Conservation (phyloP, 2,797 vertebrate genomes). For the Pogonophryne albipinna region DNA sequence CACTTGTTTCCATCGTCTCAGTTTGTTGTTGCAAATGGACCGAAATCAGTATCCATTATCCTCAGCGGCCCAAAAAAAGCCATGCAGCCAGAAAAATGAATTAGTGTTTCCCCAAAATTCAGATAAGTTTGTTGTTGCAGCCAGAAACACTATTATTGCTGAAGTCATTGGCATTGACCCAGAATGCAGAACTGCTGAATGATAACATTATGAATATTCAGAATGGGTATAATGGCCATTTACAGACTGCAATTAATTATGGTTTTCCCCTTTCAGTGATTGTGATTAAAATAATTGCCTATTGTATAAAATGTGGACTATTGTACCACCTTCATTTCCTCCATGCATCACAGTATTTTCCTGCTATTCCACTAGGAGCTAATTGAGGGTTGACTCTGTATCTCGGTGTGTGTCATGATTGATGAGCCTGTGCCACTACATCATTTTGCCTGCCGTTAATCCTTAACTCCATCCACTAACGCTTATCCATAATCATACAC, state of each 20-base stretch:
- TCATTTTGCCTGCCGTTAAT: slow-evolving; percentile 40
- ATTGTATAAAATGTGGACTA: neutral
- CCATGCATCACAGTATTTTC: neutral
- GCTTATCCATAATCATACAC: neutral
- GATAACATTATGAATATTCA: neutral
- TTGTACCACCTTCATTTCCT: neutral
- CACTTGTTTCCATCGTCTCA: neutral
- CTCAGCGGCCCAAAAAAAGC: neutral
- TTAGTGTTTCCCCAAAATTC: slow-evolving; percentile 11
- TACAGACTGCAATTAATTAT: slow-evolving; percentile 13
- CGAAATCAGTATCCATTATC: neutral
- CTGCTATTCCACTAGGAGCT: slow-evolving; percentile 5
- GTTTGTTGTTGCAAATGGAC: neutral
- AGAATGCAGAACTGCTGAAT: slow-evolving; percentile 17
- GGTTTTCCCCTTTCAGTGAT: neutral
- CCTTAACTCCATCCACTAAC: neutral
- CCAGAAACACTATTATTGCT: neutral
- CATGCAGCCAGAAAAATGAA: neutral
- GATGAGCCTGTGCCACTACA: slow-evolving; percentile 54
- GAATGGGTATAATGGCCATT: neutral
- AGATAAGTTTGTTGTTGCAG: slow-evolving; percentile 9
- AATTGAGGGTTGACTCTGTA: slow-evolving; percentile 33
- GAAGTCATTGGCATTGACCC: slow-evolving; percentile 19
- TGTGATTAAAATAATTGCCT: neutral
- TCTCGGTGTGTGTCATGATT: slow-evolving; percentile 48